Percentiles rank a stretch among this genome's conserved stretches.
Evolutionary conservation across 2,797 vertebrate species (phyloP).

Genomic region (Eulemur rubriventer): DNA sequence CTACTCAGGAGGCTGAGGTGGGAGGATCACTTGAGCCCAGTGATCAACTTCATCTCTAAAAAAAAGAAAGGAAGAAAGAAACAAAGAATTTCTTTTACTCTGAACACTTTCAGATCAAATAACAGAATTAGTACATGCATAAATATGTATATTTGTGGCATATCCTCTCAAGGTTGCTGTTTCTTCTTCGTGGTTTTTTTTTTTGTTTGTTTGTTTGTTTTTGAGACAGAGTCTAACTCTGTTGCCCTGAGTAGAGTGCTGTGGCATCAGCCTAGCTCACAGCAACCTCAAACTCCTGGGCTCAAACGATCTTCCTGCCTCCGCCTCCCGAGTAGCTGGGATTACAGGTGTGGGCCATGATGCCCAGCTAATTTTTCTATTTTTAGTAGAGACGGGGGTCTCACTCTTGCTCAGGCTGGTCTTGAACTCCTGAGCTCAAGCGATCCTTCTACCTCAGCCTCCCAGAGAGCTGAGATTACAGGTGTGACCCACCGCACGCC

Average conservation of each 20-base stretch:
- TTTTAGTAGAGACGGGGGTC: too few relatives aligned
- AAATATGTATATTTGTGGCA: background rate
- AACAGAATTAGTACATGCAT: constrained; percentile 27
- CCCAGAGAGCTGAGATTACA: too few relatives aligned
- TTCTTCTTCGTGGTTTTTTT: background rate
- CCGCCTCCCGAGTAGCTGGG: too few relatives aligned
- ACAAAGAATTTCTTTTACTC: background rate
- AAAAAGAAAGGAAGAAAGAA: background rate
- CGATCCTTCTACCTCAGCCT: too few relatives aligned
- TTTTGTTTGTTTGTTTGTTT: too few relatives aligned
- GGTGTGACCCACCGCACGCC: background rate
- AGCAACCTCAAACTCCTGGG: too few relatives aligned
- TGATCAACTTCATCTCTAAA: background rate
- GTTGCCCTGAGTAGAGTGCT: background rate
- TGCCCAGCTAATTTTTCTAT: too few relatives aligned
- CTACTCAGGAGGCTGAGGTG: background rate
- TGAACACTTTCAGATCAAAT: background rate
- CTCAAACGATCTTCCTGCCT: too few relatives aligned
- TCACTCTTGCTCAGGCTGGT: too few relatives aligned
- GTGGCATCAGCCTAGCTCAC: background rate
- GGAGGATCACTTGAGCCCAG: background rate
- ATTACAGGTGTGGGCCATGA: too few relatives aligned
- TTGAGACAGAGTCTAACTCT: background rate
- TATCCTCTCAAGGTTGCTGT: background rate
- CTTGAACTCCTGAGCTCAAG: too few relatives aligned